These are phyloP conservation scores for Druon quercuslanigerum DNA, from an alignment of 1,140 invertebrate species.

Conservation along the genomic window DNA sequence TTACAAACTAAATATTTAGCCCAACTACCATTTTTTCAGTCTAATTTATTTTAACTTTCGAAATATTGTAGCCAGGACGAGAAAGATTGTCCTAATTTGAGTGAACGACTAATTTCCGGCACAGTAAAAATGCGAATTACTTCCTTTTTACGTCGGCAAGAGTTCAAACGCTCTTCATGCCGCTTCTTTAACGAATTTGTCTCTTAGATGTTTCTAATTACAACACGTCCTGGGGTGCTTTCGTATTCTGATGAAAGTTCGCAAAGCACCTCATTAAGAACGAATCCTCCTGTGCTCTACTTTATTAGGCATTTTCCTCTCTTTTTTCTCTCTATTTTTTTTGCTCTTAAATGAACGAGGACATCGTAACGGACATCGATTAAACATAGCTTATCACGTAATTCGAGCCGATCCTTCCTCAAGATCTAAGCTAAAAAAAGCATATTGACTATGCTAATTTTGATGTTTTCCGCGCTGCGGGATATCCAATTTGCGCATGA, in stretches of 20 bases:
- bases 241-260: conserved; percentile 1
- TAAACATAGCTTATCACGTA: not conserved
- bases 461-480: not conserved
- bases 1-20: too few relatives aligned
- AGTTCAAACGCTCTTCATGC: not conserved
- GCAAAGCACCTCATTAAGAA: conserved; percentile 9
- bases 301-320: not conserved
- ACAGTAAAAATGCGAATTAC: conserved; percentile 3
- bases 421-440: conserved; percentile 6
- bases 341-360: not conserved
- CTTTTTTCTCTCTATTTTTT: too few relatives aligned
- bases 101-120: conserved; percentile 11
- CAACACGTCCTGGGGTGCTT: not conserved
- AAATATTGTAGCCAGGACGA: not conserved
- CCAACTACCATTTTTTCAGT: too few relatives aligned
- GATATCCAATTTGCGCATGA: conserved; percentile 10
- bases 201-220: conserved; percentile 1
- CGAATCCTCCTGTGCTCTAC: not conserved
- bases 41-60: too few relatives aligned
- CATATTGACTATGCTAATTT: conserved; percentile 14
- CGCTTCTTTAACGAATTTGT: conserved; percentile 15
- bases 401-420: conserved; percentile 7
- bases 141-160: not conserved
- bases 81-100: not conserved
- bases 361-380: not conserved